A percentile compares a stretch with the other conserved stretches of the same genome.
Evolutionary conservation across 2,797 vertebrate species (phyloP).

Genomic region (Amphiprion clarkii): DNA sequence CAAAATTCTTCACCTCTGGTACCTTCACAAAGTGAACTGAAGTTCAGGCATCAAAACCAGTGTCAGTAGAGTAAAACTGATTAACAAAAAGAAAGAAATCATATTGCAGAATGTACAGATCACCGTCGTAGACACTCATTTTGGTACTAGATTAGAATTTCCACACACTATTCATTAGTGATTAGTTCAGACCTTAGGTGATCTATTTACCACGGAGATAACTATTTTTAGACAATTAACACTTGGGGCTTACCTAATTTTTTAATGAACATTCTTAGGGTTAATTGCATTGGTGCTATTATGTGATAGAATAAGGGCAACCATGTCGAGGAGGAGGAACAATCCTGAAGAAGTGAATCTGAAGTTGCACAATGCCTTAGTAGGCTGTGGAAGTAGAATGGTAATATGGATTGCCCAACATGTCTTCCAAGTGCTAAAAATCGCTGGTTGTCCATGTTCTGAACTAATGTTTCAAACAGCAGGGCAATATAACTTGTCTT

Average conservation of each 20-base stretch:
- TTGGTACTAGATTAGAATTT: constrained; percentile 45
- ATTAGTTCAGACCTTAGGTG: constrained; percentile 69
- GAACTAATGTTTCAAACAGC: not conserved
- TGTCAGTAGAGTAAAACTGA: constrained; percentile 20
- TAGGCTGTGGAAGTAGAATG: not conserved
- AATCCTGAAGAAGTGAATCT: constrained; percentile 49
- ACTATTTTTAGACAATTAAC: constrained; percentile 83
- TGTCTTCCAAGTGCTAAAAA: not conserved
- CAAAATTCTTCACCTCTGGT: not conserved
- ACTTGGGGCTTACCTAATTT: constrained; percentile 72
- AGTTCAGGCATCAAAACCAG: constrained; percentile 4
- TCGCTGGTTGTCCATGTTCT: not conserved
- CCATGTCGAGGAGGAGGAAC: constrained; percentile 55
- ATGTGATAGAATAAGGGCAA: constrained; percentile 76
- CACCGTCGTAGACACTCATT: constrained; percentile 19
- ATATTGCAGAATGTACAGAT: constrained; percentile 8
- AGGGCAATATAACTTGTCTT: not conserved
- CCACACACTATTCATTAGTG: constrained; percentile 53
- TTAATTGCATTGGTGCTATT: constrained; percentile 78
- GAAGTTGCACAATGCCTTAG: constrained; percentile 35
- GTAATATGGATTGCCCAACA: not conserved
- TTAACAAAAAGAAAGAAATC: not conserved
- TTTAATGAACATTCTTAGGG: constrained; percentile 74
- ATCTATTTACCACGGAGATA: constrained; percentile 67
- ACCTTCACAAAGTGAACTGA: not conserved